Conservation (phyloP, 2,888 invertebrate genomes). For the Amphimallon solstitiale region DNA sequence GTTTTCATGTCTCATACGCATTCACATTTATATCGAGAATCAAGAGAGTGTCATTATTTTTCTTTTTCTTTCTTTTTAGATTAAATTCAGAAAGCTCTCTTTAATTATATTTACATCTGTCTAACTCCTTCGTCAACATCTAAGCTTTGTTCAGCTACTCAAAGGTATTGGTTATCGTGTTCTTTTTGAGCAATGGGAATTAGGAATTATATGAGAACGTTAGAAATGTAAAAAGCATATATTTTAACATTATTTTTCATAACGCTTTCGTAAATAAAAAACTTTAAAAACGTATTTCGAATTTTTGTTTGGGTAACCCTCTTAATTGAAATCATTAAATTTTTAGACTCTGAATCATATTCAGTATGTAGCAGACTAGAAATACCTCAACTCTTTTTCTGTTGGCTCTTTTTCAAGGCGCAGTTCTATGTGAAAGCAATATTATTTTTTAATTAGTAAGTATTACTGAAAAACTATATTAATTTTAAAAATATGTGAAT, state of each 20-base stretch:
- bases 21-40: neutral
- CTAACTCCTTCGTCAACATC: slow-evolving; percentile 6
- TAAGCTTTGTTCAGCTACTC: neutral
- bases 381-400: no score
- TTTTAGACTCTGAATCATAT: no score
- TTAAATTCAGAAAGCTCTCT: slow-evolving; percentile 27
- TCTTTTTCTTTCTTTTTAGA: slow-evolving; percentile 25
- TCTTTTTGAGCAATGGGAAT: neutral
- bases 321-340: no score
- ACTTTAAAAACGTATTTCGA: slow-evolving; percentile 6
- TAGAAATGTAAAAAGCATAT: neutral
- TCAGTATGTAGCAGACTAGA: no score
- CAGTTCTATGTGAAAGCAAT: no score
- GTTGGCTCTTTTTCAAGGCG: no score
- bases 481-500: no score
- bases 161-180: neutral
- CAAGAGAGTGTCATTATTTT: neutral
- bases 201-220: neutral
- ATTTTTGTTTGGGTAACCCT: slow-evolving; percentile 13
- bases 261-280: slow-evolving; percentile 17
- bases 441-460: no score
- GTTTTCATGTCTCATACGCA: neutral
- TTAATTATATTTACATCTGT: slow-evolving; percentile 24
- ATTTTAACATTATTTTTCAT: slow-evolving; percentile 12
- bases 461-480: no score